A percentile compares a stretch with the other conserved stretches of the same genome.
Conservation (phyloP, 2,797 vertebrate species). For the Holocentrus rufus region DNA sequence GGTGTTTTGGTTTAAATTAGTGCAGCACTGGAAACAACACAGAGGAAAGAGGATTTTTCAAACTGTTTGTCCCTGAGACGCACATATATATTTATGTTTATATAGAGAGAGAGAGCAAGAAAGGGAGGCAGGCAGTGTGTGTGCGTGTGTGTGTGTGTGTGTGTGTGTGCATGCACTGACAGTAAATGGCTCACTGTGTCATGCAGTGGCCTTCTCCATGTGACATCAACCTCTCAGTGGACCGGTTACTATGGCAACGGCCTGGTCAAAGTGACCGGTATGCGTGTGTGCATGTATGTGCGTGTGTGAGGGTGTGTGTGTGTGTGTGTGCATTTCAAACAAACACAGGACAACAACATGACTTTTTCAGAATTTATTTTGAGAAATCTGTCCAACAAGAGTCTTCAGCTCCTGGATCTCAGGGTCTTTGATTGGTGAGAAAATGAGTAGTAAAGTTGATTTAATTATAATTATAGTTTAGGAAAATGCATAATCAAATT, state of each 20-base stretch:
- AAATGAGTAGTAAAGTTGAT: no score
- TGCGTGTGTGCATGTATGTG: conserved; percentile 6
- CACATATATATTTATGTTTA: not conserved
- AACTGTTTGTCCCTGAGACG: not conserved
- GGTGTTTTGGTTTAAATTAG: not conserved
- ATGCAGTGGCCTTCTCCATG: conserved; percentile 24
- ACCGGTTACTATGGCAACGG: conserved; percentile 37
- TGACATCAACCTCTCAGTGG: conserved; percentile 34
- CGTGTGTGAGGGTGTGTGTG: not conserved
- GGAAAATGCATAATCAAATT: no score
- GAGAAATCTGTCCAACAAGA: no score
- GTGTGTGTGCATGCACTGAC: conserved; percentile 9
- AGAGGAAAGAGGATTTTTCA: no score
- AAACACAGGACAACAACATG: no score
- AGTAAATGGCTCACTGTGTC: conserved; percentile 31
- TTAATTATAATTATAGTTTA: no score
- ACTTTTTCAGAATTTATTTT: no score
- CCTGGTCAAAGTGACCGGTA: conserved; percentile 24
- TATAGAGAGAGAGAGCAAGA: not conserved
- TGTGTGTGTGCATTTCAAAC: conserved; percentile 21
- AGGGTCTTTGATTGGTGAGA: no score
- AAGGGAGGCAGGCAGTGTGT: not conserved
- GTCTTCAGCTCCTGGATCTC: no score
- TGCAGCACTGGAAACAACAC: not conserved
- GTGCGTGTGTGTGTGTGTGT: not conserved